Conservation (phyloP, 2,113 vertebrate genomes). For the Hiodon alosoides region DNA sequence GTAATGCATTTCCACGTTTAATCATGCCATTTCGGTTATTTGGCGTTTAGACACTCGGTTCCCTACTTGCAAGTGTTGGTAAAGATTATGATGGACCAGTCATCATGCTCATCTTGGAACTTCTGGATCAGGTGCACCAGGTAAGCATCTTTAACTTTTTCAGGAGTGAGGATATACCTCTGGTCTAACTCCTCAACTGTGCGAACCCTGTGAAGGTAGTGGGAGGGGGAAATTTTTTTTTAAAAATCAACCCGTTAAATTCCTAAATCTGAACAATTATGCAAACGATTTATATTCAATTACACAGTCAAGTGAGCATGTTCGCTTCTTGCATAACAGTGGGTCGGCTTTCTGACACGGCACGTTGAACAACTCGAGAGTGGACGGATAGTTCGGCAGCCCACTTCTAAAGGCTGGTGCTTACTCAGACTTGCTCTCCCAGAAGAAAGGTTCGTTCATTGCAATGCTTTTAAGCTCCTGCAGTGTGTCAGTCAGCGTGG, state of each 20-base stretch:
- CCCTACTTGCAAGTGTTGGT: conserved; percentile 96
- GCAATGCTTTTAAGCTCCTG: conserved; percentile 75
- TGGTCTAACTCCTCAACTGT: conserved; percentile 88
- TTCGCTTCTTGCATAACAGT: too few species aligned
- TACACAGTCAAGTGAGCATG: too few species aligned
- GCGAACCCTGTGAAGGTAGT: conserved; percentile 55
- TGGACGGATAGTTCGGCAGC: not conserved
- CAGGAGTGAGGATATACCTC: conserved; percentile 81
- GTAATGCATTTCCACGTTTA: not conserved
- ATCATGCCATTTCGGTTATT: not conserved
- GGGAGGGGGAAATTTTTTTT: too few species aligned
- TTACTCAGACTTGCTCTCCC: conserved; percentile 83
- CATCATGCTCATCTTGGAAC: conserved; percentile 80
- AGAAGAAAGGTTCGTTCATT: conserved; percentile 85
- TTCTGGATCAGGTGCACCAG: conserved; percentile 86
- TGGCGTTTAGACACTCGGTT: not conserved
- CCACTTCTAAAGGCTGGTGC: conserved; percentile 25
- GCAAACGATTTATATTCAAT: too few species aligned
- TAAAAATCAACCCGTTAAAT: too few species aligned
- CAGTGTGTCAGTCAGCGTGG: conserved; percentile 83
- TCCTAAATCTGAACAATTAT: too few species aligned
- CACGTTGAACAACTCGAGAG: not conserved
- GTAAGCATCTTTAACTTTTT: conserved; percentile 86
- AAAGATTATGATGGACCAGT: conserved; percentile 92
- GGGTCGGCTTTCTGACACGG: not conserved